phyloP scores from a whole-genome alignment of 2,113 vertebrate genomes.

The Solea senegalensis region DNA sequence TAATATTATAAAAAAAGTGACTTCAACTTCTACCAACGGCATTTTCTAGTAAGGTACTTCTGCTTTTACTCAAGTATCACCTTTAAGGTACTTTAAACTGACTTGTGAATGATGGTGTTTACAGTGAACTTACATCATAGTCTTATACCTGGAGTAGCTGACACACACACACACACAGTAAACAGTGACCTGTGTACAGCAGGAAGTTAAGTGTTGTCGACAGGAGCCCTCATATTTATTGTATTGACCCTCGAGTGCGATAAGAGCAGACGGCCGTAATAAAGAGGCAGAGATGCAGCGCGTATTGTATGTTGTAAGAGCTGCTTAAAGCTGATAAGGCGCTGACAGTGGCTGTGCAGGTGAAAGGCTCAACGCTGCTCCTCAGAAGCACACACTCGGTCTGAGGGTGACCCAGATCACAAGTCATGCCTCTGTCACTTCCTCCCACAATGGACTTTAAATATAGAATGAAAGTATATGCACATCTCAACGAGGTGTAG shows the following conservation, averaged over 20 bases:
- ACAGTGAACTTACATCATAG: background rate
- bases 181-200: constrained; percentile 27
- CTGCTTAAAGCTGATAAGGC: constrained; percentile 59
- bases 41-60: too few species aligned
- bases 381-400: constrained; percentile 13
- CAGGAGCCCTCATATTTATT: background rate
- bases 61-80: too few species aligned
- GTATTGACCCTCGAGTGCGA: constrained; percentile 48
- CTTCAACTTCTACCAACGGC: too few species aligned
- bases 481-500: background rate
- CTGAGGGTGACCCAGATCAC: too few species aligned
- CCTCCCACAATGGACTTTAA: background rate
- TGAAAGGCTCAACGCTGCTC: constrained; percentile 15
- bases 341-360: background rate
- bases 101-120: constrained; percentile 5
- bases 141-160: background rate
- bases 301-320: constrained; percentile 51
- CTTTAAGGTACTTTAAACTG: too few species aligned
- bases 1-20: too few species aligned
- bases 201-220: constrained; percentile 17
- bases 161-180: constrained; percentile 9
- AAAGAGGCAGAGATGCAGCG: constrained; percentile 40
- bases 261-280: constrained; percentile 42
- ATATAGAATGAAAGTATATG: background rate
- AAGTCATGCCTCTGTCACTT: constrained; percentile 1